Evolutionary conservation across 1,140 invertebrate species (phyloP).

Genomic region (Psilanteris sp.): DNA sequence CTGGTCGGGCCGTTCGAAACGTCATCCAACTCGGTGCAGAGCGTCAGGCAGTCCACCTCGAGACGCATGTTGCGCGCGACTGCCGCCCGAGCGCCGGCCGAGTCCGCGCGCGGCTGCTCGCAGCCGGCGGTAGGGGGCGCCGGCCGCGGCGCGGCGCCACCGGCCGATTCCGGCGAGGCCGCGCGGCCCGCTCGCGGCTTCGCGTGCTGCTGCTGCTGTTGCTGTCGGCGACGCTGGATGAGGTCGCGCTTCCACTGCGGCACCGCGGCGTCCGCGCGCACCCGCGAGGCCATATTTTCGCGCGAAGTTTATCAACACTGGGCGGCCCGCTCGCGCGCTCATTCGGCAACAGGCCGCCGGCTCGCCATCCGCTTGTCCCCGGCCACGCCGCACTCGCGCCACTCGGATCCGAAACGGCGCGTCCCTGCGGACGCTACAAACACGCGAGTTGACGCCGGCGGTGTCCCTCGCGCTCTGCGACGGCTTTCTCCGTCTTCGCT

Average conservation of each 20-base stretch:
- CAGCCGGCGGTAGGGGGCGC: constrained; percentile 23
- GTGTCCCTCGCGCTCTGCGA: constrained; percentile 26
- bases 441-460: constrained; percentile 12
- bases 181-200: constrained; percentile 22
- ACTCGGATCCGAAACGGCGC: too few relatives aligned
- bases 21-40: constrained; percentile 73
- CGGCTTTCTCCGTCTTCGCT: constrained; percentile 35
- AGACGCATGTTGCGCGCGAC: constrained; percentile 78
- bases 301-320: too few relatives aligned
- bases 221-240: constrained; percentile 82
- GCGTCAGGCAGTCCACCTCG: constrained; percentile 71
- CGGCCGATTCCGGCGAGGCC: constrained; percentile 42
- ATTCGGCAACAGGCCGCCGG: too few relatives aligned
- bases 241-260: constrained; percentile 88
- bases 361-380: constrained; percentile 1
- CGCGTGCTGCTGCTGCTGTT: constrained; percentile 46
- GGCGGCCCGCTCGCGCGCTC: too few relatives aligned
- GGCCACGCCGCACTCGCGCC: neutral
- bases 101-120: constrained; percentile 8
- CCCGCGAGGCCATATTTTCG: constrained; percentile 22
- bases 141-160: constrained; percentile 56
- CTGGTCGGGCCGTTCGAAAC: constrained; percentile 46
- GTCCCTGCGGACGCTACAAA: constrained; percentile 10
- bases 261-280: constrained; percentile 49
- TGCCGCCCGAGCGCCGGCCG: constrained; percentile 51